These are phyloP conservation scores for Neocloeon triangulifer DNA, from an alignment of 1,140 invertebrate species.

Conservation along the genomic window DNA sequence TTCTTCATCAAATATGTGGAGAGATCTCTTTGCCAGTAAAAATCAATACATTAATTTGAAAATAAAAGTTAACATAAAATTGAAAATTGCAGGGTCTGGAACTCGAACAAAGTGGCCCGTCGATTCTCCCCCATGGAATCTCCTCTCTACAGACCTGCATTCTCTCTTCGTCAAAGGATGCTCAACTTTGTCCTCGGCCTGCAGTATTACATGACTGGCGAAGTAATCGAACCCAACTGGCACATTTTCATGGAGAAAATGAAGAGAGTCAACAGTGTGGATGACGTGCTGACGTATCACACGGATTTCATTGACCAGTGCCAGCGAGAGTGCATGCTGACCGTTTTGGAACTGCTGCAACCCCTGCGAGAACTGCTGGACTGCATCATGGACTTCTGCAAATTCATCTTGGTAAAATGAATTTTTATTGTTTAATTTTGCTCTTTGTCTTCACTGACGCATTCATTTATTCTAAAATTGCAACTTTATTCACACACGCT, in stretches of 20 bases:
- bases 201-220: constrained; percentile 95
- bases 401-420: constrained; percentile 47
- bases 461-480: too few relatives aligned
- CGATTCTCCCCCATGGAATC: constrained; percentile 46
- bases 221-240: constrained; percentile 94
- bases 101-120: constrained; percentile 80
- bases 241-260: constrained; percentile 67
- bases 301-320: constrained; percentile 73
- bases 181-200: constrained; percentile 90
- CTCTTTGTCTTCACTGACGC: too few relatives aligned
- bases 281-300: constrained; percentile 75
- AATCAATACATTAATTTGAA: too few relatives aligned
- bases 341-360: constrained; percentile 54
- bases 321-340: constrained; percentile 89
- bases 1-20: constrained; percentile 88
- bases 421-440: constrained; percentile 4
- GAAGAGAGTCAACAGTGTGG: constrained; percentile 69
- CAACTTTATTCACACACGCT: too few relatives aligned
- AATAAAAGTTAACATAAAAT: constrained; percentile 1
- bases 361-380: constrained; percentile 65
- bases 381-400: constrained; percentile 71
- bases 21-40: constrained; percentile 61
- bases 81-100: constrained; percentile 65
- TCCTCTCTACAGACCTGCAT: constrained; percentile 54
- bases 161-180: constrained; percentile 87